These are phyloP conservation scores for Tetragnatha versicolor DNA, from an alignment of 1,140 invertebrate genomes.

Conservation along the genomic window DNA sequence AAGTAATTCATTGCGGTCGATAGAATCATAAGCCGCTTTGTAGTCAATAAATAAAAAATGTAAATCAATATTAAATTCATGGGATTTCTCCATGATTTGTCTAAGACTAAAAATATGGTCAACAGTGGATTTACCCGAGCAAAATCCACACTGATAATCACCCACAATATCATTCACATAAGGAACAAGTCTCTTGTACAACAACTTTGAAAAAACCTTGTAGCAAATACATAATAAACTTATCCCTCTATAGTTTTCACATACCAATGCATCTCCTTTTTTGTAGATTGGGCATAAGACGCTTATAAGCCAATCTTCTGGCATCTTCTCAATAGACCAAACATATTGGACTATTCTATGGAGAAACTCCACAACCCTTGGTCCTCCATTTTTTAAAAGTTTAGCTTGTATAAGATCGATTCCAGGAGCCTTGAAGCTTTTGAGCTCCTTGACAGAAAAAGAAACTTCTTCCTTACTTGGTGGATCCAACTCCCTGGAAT, in stretches of 20 bases:
- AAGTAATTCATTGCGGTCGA: too few relatives aligned
- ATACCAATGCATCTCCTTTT: neutral
- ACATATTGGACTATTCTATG: too few relatives aligned
- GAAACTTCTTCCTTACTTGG: neutral
- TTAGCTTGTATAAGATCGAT: neutral
- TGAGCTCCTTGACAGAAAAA: neutral
- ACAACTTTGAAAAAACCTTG: slow-evolving; percentile 4
- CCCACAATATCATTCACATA: slow-evolving; percentile 13
- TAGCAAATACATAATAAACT: slow-evolving; percentile 8
- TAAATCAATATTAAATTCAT: neutral
- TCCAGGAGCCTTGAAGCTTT: neutral
- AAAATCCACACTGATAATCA: slow-evolving; percentile 21
- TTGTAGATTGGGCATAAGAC: neutral
- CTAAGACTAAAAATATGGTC: neutral
- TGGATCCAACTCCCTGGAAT: neutral
- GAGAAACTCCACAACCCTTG: too few relatives aligned
- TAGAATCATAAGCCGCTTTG: too few relatives aligned
- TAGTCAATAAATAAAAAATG: too few relatives aligned
- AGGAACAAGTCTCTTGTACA: neutral
- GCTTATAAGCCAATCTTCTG: neutral
- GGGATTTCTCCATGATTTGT: slow-evolving; percentile 2
- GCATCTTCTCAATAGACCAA: neutral
- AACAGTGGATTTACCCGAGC: slow-evolving; percentile 19
- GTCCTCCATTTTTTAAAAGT: too few relatives aligned
- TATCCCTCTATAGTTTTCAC: neutral